Percentiles rank a stretch among this genome's conserved stretches.
phyloP scores from a whole-genome alignment of 2,113 vertebrate species.

The Ariopsis seemanni region DNA sequence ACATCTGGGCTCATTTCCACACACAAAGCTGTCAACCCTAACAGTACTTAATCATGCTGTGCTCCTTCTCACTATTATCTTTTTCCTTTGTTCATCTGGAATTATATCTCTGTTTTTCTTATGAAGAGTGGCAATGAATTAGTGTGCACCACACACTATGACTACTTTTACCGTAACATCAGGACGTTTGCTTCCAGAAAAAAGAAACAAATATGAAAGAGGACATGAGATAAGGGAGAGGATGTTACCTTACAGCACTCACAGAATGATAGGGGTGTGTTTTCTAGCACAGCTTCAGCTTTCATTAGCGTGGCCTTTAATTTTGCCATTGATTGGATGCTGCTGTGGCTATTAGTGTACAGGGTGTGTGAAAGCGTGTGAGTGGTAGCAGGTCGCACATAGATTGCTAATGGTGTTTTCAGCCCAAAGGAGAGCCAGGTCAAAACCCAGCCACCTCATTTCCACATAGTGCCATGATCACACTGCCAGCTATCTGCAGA shows the following conservation, averaged over 20 bases:
- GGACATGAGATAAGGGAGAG: neutral
- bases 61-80: neutral
- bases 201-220: neutral
- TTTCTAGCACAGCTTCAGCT: conserved; percentile 60
- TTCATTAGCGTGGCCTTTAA: conserved; percentile 58
- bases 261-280: conserved; percentile 36
- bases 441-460: conserved; percentile 23
- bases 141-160: neutral
- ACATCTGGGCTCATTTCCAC: conserved; percentile 64
- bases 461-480: neutral
- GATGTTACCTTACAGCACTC: neutral
- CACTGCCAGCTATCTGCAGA: conserved; percentile 8
- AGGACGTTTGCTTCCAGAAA: neutral
- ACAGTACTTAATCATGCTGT: conserved; percentile 13
- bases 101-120: neutral
- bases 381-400: conserved; percentile 36
- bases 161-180: neutral
- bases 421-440: conserved; percentile 29
- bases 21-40: neutral
- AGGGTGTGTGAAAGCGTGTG: conserved; percentile 14
- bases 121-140: neutral
- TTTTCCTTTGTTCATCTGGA: neutral
- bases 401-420: conserved; percentile 59
- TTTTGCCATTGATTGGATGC: conserved; percentile 62
- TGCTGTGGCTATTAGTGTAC: conserved; percentile 53